Evolutionary conservation across 1,140 invertebrate genomes (phyloP).

Genomic region (Penaeus vannamei): DNA sequence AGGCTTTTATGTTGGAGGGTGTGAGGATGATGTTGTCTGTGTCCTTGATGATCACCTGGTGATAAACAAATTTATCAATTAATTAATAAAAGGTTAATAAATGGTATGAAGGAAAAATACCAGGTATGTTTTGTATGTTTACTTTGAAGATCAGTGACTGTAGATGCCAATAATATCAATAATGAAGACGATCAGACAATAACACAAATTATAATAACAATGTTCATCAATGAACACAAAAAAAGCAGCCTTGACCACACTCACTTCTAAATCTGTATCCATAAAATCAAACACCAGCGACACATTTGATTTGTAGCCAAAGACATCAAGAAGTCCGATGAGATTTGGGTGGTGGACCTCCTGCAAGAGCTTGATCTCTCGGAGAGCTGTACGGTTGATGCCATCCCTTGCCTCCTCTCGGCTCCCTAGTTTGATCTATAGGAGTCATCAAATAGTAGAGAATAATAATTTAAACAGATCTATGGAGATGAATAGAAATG

Average conservation of each 20-base stretch:
- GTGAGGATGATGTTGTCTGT: conserved; percentile 82
- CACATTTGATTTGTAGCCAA: conserved; percentile 98
- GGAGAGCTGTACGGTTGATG: conserved; percentile 96
- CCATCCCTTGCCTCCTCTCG: conserved; percentile 96
- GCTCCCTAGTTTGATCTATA: conserved; percentile 93
- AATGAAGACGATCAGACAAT: too few relatives aligned
- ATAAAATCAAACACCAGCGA: conserved; percentile 99
- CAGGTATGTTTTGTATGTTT: background rate
- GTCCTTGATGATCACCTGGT: conserved; percentile 75
- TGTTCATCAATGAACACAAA: too few relatives aligned
- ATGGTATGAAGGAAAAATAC: background rate
- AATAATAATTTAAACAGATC: too few relatives aligned
- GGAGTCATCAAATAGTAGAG: too few relatives aligned
- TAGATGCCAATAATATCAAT: background rate
- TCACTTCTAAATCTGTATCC: conserved; percentile 95
- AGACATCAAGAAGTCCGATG: conserved; percentile 95
- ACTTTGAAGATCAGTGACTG: background rate
- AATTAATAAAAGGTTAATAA: background rate
- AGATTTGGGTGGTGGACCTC: conserved; percentile 96
- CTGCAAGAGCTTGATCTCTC: conserved; percentile 98
- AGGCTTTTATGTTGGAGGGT: conserved; percentile 94
- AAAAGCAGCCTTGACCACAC: background rate
- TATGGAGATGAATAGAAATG: background rate
- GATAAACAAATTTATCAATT: conserved; percentile 68
- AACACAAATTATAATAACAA: too few relatives aligned